Conservation (phyloP, 2,797 vertebrate species). For the Emys orbicularis region DNA sequence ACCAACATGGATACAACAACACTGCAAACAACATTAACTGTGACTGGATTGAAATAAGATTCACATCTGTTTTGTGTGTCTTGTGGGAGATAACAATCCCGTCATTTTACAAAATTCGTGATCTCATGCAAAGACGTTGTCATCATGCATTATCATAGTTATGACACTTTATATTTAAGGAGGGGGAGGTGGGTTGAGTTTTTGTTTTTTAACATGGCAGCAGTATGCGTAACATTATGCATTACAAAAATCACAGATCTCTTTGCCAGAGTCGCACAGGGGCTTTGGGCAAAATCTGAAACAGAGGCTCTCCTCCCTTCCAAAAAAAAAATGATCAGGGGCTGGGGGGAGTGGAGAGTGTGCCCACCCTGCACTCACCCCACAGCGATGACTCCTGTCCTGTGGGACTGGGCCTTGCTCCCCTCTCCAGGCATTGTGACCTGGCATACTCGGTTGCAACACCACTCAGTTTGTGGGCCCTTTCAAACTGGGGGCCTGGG, state of each 20-base stretch:
- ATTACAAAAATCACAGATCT: not conserved
- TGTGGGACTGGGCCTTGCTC: not conserved
- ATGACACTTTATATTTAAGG: not conserved
- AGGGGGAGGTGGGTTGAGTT: accelerated
- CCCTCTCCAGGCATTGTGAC: not conserved
- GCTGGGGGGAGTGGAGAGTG: not conserved
- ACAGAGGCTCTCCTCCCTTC: not conserved
- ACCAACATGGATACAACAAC: not conserved
- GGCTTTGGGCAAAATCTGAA: not conserved
- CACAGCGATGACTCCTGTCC: not conserved
- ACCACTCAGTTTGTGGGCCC: not conserved
- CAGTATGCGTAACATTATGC: accelerated
- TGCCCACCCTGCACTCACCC: not conserved
- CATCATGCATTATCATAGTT: not conserved
- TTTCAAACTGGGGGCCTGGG: not conserved
- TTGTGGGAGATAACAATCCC: not conserved
- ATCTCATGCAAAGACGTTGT: not conserved
- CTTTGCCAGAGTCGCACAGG: not conserved
- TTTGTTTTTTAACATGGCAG: not conserved
- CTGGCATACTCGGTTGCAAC: not conserved
- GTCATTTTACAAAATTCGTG: not conserved
- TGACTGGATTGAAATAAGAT: not conserved
- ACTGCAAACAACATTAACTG: not conserved
- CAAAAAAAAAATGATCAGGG: not conserved
- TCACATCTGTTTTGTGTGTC: not conserved